Percentiles rank a stretch among this genome's conserved stretches.
Conservation (phyloP, 2,888 invertebrate species). For the Netelia virgata region DNA sequence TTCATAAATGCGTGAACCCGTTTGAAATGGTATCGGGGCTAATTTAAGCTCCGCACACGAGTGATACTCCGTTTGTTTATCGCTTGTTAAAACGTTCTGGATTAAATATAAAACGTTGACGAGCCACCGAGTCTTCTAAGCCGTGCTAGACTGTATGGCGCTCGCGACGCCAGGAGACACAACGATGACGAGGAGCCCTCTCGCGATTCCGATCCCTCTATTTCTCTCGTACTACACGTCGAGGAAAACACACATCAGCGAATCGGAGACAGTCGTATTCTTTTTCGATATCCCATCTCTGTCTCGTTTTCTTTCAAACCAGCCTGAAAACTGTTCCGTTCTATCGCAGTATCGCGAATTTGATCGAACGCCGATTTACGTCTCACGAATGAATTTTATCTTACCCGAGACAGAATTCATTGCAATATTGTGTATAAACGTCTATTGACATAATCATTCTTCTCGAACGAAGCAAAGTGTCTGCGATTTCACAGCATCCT, state of each 20-base stretch:
- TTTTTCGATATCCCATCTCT: not conserved
- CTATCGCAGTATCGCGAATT: too few relatives aligned
- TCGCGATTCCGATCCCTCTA: constrained; percentile 15
- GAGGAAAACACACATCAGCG: constrained; percentile 26
- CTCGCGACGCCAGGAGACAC: constrained; percentile 72
- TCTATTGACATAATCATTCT: constrained; percentile 24
- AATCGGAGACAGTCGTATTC: constrained; percentile 1
- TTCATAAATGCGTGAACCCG: constrained; percentile 83
- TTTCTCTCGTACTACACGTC: constrained; percentile 7
- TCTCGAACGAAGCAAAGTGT: constrained; percentile 13
- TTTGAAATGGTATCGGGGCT: constrained; percentile 84
- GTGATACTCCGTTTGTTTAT: constrained; percentile 85
- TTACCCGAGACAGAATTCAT: not conserved
- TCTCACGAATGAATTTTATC: too few relatives aligned
- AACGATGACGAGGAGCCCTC: constrained; percentile 57
- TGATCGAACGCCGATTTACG: too few relatives aligned
- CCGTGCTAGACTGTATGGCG: constrained; percentile 84
- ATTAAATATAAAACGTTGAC: constrained; percentile 85
- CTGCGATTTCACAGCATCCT: constrained; percentile 1
- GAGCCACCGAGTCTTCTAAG: constrained; percentile 71
- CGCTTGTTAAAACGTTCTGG: constrained; percentile 84
- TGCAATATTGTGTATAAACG: not conserved
- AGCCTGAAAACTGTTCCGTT: too few relatives aligned
- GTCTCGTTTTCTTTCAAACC: not conserved
- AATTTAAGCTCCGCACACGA: constrained; percentile 83